Base-by-base conservation (phyloP, 2,888 invertebrate genomes). In the Protonemura montana region DNA sequence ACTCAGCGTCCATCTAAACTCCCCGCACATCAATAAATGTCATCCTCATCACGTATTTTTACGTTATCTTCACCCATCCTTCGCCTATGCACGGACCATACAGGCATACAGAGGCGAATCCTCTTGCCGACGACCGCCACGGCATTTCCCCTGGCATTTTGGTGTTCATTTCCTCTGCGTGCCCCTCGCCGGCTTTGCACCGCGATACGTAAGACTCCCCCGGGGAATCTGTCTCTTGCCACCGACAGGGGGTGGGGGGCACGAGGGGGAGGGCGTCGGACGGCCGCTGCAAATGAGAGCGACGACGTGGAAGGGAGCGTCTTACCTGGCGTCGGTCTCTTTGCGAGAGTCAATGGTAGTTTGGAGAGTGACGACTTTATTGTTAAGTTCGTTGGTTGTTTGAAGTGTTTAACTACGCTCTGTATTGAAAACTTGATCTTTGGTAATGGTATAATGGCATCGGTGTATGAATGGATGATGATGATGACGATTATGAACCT, bases 131-230 rank as follows among this genome's bases (percentile, higher is more conserved):
- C n/a, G n/a, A n/a, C 59, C 16, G 21, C 59, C 59, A 59, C 59
- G 16, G 59, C 59, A 85, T 85, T 85, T 85, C 85, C 85, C 85
- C 35, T 76, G 85, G 81, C 41, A 80, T 85, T 85, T 78, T 80
- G 85, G 80, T 80, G 85, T 85, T 85, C 85, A 85, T 85, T 85
- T 85, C 85, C 85, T 81, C 16, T 13, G 78, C 26, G 25, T 25
- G 76, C 30, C n/a, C 30, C 28, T 81, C 81, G n/a, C n/a, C 28
- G 78, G 21, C 78, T 30, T 81, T 81, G 59, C 59, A 10, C 35
- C 35, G 59, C 7, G 7, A 59, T 13, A 21, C 59, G 35, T 35
- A 59, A 59, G 59, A 10, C 59, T 59, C 59, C 59, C 59, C 59
- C 6, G 59, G 59, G 59, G 59, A 59, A 59, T 59, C 59, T 59